Evolutionary conservation across 2,888 invertebrate genomes (phyloP).

Genomic region (Phyllotreta striolata): DNA sequence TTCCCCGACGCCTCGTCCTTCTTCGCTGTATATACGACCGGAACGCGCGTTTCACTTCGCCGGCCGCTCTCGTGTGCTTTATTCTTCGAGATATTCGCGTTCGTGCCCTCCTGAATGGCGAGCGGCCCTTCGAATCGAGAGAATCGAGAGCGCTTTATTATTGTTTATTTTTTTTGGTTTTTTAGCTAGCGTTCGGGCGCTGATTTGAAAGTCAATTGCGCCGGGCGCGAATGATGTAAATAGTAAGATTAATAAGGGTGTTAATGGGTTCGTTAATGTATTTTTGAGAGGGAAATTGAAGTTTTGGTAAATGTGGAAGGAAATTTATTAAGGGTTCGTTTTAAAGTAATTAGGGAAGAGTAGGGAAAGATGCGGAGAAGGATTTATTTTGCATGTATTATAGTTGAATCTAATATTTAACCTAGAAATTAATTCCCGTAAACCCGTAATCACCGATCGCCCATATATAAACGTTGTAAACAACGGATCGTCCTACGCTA

Average conservation of each 20-base stretch:
- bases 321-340: no score
- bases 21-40: conserved; percentile 31
- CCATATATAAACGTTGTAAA: conserved; percentile 18
- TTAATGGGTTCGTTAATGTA: neutral
- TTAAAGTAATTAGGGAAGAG: no score
- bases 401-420: conserved; percentile 4
- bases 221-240: conserved; percentile 7
- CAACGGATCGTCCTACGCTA: conserved; percentile 15
- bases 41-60: conserved; percentile 34
- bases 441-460: conserved; percentile 4
- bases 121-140: conserved; percentile 44
- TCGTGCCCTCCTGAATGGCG: conserved; percentile 38
- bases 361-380: no score
- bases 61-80: conserved; percentile 50
- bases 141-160: no score
- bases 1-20: conserved; percentile 30
- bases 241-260: neutral
- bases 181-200: neutral
- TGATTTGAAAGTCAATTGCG: conserved; percentile 13
- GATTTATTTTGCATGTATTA: conserved; percentile 1
- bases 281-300: no score
- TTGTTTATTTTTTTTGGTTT: no score
- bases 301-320: no score
- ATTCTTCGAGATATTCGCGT: conserved; percentile 51
- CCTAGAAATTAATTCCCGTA: neutral